Evolutionary conservation across 2,113 vertebrate genomes (phyloP), one percentile per base, ranked within the genome.

Genomic region (Riparia riparia): DNA sequence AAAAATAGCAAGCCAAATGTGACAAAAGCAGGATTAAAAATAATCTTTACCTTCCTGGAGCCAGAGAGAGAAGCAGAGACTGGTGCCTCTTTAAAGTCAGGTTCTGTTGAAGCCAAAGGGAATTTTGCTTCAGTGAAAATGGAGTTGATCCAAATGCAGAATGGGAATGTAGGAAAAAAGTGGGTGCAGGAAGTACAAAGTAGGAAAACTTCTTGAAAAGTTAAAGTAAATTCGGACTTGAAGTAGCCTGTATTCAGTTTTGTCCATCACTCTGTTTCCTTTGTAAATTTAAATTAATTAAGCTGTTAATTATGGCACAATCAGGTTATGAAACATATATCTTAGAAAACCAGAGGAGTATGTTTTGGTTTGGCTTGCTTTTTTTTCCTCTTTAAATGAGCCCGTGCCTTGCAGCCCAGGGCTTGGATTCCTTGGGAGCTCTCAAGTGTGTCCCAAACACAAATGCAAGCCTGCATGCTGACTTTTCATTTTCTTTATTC

Each of bases 61-160:
- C 56, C n/a, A 39, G 65, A 45, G 68, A 14, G 16, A 45, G 45
- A 71, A 92, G 47, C 3, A 45, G 56, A 86, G 41, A 39, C 8
- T 82, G 2, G 1, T 56, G 73, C 12, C 41, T 92, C n/a, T 68
- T 90, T 61, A 54, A 93, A 81, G 74, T 69, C 10, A n/a, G 51
- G 24, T 53, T 82, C 65, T 76, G 49, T 45, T 44, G 74, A 84
- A 94, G 81, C 32, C 84, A 93, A 94, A 87, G 84, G 73, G 89
- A 93, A 74, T 95, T 94, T 94, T 93, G 86, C 94, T 93, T 68
- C 89, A 90, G 28, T 91, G 74, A 54, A 84, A 89, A 72, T 91
- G 86, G 82, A 93, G 9, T 42, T 41, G 45, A 73, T 95, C 81
- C 89, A 95, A 93, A 68, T 5, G 12, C 14, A 63, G 65, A 63